These are phyloP conservation scores for Hypotaenidia okinawae DNA, from an alignment of 2,797 vertebrate species.

Conservation along the genomic window DNA sequence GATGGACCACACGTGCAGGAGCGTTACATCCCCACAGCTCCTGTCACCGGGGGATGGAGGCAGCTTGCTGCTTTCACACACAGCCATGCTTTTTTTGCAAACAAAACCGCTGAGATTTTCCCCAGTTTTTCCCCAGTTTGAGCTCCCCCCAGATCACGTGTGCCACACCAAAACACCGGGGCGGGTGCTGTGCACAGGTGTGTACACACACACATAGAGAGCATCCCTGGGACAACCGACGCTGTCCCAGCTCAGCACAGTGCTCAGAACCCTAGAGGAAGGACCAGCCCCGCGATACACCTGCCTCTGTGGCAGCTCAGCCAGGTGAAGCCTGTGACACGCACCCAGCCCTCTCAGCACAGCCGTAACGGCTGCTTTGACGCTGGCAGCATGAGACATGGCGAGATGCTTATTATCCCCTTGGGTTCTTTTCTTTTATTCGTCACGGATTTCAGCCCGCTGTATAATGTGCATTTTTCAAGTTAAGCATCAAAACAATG, in stretches of 20 bases:
- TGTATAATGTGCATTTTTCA: slow-evolving; percentile 45
- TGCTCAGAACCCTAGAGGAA: rapidly evolving
- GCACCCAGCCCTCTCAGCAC: background rate
- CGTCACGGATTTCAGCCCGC: slow-evolving; percentile 35
- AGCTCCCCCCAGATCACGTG: rapidly evolving
- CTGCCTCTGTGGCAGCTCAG: rapidly evolving
- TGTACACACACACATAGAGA: no score
- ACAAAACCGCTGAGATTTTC: background rate
- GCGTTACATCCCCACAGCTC: background rate
- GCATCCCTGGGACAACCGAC: no score
- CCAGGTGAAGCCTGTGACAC: rapidly evolving
- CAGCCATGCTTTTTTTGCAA: background rate
- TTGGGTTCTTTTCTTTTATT: slow-evolving; percentile 41
- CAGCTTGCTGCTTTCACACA: rapidly evolving
- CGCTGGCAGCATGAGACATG: slow-evolving; percentile 32
- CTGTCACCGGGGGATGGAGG: background rate
- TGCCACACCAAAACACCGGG: rapidly evolving
- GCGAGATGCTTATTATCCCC: slow-evolving; percentile 53
- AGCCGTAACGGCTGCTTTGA: background rate
- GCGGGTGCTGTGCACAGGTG: rapidly evolving
- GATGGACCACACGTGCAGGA: rapidly evolving
- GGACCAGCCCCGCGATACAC: rapidly evolving
- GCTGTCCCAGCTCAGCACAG: rapidly evolving
- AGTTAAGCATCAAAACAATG: slow-evolving; percentile 68
- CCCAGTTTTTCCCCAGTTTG: background rate